Evolutionary conservation across 2,113 vertebrate species (phyloP).

Genomic region (Orycteropus afer): DNA sequence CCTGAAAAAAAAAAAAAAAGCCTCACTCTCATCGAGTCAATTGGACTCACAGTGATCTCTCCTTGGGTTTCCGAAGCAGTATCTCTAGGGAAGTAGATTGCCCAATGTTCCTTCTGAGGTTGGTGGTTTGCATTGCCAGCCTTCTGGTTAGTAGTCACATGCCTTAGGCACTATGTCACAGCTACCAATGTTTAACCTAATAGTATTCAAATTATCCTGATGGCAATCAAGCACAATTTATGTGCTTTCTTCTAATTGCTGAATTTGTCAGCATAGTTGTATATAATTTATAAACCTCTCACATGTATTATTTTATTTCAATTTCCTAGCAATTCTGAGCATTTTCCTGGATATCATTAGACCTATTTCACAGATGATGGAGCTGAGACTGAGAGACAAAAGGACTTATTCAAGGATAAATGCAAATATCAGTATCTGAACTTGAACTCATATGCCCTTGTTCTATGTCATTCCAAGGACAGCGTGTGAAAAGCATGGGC

Average conservation of each 20-base stretch:
- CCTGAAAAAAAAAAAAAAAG: no score
- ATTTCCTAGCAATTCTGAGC: not conserved
- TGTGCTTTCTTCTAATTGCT: not conserved
- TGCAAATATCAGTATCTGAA: not conserved
- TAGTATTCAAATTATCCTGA: not conserved
- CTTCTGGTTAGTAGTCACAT: no score
- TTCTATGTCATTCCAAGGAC: not conserved
- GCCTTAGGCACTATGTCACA: no score
- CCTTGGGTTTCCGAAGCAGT: no score
- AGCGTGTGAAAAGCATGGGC: not conserved
- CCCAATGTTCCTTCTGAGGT: no score
- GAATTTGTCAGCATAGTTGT: not conserved
- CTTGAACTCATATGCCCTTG: not conserved
- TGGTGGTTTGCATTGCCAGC: no score
- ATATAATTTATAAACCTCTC: not conserved
- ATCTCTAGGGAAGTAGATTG: no score
- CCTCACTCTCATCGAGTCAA: no score
- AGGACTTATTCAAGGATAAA: not conserved
- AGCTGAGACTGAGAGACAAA: not conserved
- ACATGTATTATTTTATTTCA: constrained; percentile 9
- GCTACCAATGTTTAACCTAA: not conserved
- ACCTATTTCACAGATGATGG: not conserved
- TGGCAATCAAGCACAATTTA: not conserved
- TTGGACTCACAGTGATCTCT: no score
- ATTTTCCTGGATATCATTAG: not conserved